Percentiles rank a stretch among this genome's conserved stretches.
These are phyloP conservation scores for Calliopsis andreniformis DNA, from an alignment of 1,140 invertebrate genomes.

Conservation along the genomic window DNA sequence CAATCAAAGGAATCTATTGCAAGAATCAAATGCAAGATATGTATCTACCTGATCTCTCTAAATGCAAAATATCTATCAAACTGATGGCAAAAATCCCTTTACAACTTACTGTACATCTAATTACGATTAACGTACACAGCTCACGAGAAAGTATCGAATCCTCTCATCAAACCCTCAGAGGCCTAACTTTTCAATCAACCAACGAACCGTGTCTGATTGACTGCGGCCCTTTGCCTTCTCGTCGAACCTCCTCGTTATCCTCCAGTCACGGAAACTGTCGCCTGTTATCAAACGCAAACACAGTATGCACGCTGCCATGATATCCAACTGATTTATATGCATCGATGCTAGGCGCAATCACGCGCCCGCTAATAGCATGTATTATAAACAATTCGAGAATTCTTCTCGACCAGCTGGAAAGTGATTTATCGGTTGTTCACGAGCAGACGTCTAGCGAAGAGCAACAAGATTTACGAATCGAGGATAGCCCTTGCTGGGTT, in stretches of 20 bases:
- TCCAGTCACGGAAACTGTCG: neutral
- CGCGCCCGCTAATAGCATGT: slow-evolving; percentile 42
- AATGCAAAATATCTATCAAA: too few species aligned
- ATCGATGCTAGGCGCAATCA: slow-evolving; percentile 43
- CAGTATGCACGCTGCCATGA: neutral
- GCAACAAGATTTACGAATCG: slow-evolving; percentile 27
- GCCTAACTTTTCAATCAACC: neutral
- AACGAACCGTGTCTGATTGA: neutral
- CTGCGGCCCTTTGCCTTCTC: neutral
- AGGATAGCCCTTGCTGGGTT: slow-evolving; percentile 21
- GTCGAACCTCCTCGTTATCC: slow-evolving; percentile 5
- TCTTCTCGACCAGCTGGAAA: neutral
- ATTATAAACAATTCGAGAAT: slow-evolving; percentile 57
- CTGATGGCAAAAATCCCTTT: too few species aligned
- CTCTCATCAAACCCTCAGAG: neutral
- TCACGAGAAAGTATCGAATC: neutral
- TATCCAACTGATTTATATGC: slow-evolving; percentile 49
- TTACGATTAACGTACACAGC: neutral
- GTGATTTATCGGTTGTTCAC: slow-evolving; percentile 17
- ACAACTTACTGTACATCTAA: neutral
- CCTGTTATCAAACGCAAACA: slow-evolving; percentile 2
- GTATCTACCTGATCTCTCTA: too few species aligned
- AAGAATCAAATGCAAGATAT: too few species aligned
- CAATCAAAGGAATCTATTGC: too few species aligned
- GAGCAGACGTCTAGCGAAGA: neutral